Evolutionary conservation across 1,140 invertebrate species (phyloP), one percentile per base, ranked within the genome.

Genomic region (Idris sp.): DNA sequence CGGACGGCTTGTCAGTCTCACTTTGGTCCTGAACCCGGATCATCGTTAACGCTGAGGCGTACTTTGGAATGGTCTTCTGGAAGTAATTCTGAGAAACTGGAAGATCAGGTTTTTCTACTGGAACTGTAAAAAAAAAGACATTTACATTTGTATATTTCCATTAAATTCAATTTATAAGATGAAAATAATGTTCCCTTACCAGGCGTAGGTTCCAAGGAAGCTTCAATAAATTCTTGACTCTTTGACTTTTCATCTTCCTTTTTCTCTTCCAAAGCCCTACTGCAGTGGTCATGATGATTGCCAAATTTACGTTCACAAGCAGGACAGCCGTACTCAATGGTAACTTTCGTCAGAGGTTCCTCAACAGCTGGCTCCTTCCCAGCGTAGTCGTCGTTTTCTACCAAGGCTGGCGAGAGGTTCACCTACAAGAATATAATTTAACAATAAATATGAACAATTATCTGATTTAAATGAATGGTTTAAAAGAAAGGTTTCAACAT

Each of bases 291-390:
- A 0, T 62, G 62, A 61, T 83, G 79, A 9, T 46, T 65, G 0
- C 73, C 69, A 13, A 65, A 65, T 16, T 69, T 79, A 0, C 61
- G 68, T 0, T 84, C 81, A 41, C 86, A 88, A 4, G 74, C 75
- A 2, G 78, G 86, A 38, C 86, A 88, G 0, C 53, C 67, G 3
- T 65, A 82, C 8, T 79, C 77, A 0, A 84, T 33, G 0, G 43
- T 82, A 0, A 83, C 74, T 22, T 86, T 87, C 6, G 79, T 80
- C 33, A 86, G 61, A 0, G 83, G 81, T 31, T 86, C 81, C 38
- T 88, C 86, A 0, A 79, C 22, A 0, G 84, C 79, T 5, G 78
- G 62, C 19, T 83, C 78, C 30, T 67, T 81, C 2, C 77, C 84
- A 2, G 46, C 46, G 9, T 87, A 86, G 11, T 72, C 25, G 13